Conservation (phyloP, 2,113 vertebrate genomes). For the Hyaena hyaena region DNA sequence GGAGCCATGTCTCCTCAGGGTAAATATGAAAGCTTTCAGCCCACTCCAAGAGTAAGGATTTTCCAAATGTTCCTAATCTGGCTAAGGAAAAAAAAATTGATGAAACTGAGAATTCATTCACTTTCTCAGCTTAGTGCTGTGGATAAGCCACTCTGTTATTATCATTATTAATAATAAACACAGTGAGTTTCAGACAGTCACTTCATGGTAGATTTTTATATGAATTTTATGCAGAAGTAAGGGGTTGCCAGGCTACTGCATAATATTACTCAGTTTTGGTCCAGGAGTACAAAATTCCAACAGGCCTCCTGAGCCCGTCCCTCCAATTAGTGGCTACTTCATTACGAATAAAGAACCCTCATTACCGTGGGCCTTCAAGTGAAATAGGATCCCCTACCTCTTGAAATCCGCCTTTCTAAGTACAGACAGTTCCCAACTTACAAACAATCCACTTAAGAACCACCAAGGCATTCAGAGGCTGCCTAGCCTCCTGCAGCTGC, state of each 20-base stretch:
- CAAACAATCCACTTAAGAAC: slow-evolving; percentile 83
- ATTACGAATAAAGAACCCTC: slow-evolving; percentile 82
- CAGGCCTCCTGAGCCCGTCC: slow-evolving; percentile 74
- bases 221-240: slow-evolving; percentile 75
- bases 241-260: slow-evolving; percentile 80
- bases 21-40: slow-evolving; percentile 64
- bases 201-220: slow-evolving; percentile 73
- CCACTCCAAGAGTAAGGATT: slow-evolving; percentile 48
- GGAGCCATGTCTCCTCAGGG: slow-evolving; percentile 62
- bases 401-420: slow-evolving; percentile 81
- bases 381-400: slow-evolving; percentile 83
- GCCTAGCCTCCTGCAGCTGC: slow-evolving; percentile 78
- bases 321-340: slow-evolving; percentile 83
- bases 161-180: slow-evolving; percentile 80
- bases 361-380: slow-evolving; percentile 82
- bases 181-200: slow-evolving; percentile 62
- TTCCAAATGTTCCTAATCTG: slow-evolving; percentile 77
- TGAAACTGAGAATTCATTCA: slow-evolving; percentile 71
- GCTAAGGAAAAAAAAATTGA: slow-evolving; percentile 7
- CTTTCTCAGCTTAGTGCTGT: slow-evolving; percentile 54
- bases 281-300: slow-evolving; percentile 80
- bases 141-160: slow-evolving; percentile 74
- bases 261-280: slow-evolving; percentile 80
- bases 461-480: slow-evolving; percentile 80
- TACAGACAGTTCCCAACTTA: slow-evolving; percentile 83